phyloP scores from a whole-genome alignment of 2,113 vertebrate genomes.

The Marmota monax region DNA sequence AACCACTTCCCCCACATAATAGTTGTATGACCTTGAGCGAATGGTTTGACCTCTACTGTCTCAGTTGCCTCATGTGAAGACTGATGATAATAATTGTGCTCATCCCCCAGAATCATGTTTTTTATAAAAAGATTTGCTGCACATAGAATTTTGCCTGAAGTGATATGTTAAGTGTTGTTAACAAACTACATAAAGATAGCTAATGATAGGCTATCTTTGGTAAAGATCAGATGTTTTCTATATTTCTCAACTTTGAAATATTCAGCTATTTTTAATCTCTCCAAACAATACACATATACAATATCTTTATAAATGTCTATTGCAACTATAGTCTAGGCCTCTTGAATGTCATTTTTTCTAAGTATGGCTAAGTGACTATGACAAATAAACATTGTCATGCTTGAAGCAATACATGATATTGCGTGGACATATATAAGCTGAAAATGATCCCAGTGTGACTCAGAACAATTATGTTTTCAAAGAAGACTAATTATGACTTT shows the following conservation, averaged over 20 bases:
- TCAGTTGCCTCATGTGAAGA: not conserved
- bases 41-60: not conserved
- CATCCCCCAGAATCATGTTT: not conserved
- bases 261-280: not conserved
- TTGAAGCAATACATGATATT: conserved; percentile 60
- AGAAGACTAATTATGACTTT: conserved; percentile 79
- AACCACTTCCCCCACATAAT: accelerated
- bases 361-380: conserved; percentile 47
- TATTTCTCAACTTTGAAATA: conserved; percentile 15
- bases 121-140: not conserved
- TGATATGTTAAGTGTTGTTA: not conserved
- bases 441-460: conserved; percentile 66
- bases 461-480: conserved; percentile 72
- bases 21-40: too few relatives aligned
- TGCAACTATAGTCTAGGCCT: not conserved
- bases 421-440: conserved; percentile 19
- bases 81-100: not conserved
- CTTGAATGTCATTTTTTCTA: conserved; percentile 18
- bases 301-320: not conserved
- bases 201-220: not conserved
- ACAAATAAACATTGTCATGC: conserved; percentile 58
- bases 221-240: not conserved
- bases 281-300: not conserved
- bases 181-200: not conserved
- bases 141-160: not conserved